Percentiles rank a stretch among this genome's conserved stretches.
phyloP scores from a whole-genome alignment of 2,113 vertebrate genomes.

The Laterallus jamaicensis region DNA sequence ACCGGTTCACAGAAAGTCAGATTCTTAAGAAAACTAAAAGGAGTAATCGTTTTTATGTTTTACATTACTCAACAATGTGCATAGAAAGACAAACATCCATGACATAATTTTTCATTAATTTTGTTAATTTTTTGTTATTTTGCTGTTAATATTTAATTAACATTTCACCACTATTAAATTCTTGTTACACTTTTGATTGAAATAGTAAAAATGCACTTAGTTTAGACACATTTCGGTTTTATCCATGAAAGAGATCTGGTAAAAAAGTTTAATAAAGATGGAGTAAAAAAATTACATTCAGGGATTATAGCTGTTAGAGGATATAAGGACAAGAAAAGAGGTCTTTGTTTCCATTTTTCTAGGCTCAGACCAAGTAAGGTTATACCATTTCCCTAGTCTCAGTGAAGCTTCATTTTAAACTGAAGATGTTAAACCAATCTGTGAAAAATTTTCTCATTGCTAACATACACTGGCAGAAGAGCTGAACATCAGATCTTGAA shows the following conservation, averaged over 20 bases:
- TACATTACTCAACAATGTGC: not conserved
- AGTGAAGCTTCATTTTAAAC: not conserved
- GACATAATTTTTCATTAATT: not conserved
- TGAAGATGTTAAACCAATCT: not conserved
- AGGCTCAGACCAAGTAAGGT: not conserved
- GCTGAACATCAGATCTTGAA: not conserved
- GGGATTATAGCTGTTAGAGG: not conserved
- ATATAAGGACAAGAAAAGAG: not conserved
- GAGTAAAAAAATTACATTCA: not conserved
- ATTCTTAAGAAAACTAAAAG: not conserved
- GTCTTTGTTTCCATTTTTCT: not conserved
- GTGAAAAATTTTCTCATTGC: not conserved
- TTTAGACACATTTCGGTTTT: not conserved
- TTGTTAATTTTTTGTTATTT: no score
- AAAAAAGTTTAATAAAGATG: not conserved
- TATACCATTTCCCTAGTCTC: not conserved
- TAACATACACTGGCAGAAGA: not conserved
- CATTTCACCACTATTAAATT: not conserved
- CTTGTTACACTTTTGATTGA: not conserved
- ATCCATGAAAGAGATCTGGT: not conserved
- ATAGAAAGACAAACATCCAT: not conserved
- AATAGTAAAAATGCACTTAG: not conserved
- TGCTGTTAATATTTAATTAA: no score
- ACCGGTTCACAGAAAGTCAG: not conserved
- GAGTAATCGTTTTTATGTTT: not conserved